Base-by-base conservation (phyloP, 2,888 invertebrate genomes). In the Parochlus steinenii region DNA sequence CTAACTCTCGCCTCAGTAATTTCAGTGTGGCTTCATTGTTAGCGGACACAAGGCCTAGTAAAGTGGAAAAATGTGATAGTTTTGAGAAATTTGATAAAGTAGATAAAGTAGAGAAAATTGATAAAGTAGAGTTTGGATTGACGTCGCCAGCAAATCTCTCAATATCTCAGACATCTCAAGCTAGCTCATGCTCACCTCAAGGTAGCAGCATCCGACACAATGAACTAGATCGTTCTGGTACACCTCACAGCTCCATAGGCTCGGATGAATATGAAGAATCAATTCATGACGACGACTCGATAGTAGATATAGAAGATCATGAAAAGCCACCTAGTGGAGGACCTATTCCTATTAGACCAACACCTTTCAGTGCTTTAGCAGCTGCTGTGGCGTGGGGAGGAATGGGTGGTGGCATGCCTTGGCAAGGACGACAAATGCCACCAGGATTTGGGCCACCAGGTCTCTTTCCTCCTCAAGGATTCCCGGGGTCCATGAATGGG, bases 11-110 rank as follows among this genome's bases (percentile, higher is more conserved):
- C 47, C 71, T 77, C 50, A 77, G 75, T 61, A 59, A 59, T 47
- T 89, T 90, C 64, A 82, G 86, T 59, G 87, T 89, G 45, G 85
- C 87, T 5, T 82, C 87, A 2, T 68, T 87, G 43, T 61, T 90
- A 45, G 76, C 85, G 11, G 87, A 89, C 49, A 77, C 87, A 18
- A 73, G 82, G 53, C 69, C 71, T 3, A 64, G 61, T 38, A n/a
- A n/a, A n/a, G n/a, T n/a, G n/a, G n/a, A n/a, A n/a, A n/a, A n/a
- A n/a, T n/a, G n/a, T n/a, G n/a, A n/a, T n/a, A n/a, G n/a, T n/a
- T n/a, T n/a, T n/a, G n/a, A n/a, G n/a, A n/a, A n/a, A n/a, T n/a
- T n/a, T n/a, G n/a, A n/a, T n/a, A n/a, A n/a, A n/a, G n/a, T n/a
- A n/a, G n/a, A n/a, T n/a, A n/a, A n/a, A n/a, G n/a, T n/a, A n/a